Evolutionary conservation across 1,140 invertebrate genomes (phyloP), one percentile per base, ranked within the genome.

Genomic region (Maniola jurtina): DNA sequence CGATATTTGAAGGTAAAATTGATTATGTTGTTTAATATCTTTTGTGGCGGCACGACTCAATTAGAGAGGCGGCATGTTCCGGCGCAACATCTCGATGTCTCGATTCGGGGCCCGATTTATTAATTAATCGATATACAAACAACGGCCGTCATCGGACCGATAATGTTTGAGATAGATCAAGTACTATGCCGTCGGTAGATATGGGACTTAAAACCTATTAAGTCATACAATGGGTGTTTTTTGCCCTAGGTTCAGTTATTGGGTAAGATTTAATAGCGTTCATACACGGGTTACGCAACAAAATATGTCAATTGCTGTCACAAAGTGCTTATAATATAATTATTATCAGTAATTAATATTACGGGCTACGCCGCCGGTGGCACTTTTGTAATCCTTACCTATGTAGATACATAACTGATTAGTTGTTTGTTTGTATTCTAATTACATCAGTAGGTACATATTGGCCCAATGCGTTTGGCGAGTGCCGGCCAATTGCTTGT

Each of bases 51-150:
- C 86, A 78, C 77, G 83, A 82, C 81, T 89, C 87, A 88, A 87
- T 89, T 89, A 89, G 85, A 88, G 85, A 88, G 84, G 83, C 81
- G 82, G 79, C 74, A 75, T 80, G 76, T 83, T 86, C 83, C 83
- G 78, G 79, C 76, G 78, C 72, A 76, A 55, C 73, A 86, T 88
- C 82, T 86, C 81, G 85, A 84, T 81, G 76, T 79, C 77, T 85
- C 80, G 83, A 83, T 81, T 80, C 72, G 72, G 79, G 75, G 71
- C 80, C 80, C 80, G 86, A 86, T 88, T 89, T 89, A 89, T 89
- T 89, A 89, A 89, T 89, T 89, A 89, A 88, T 89, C 86, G 86
- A 89, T 87, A 88, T 85, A 88, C 87, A 89, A 89, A 89, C 87
- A 89, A 79, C 79, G 70, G 74, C 83, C 83, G 87, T 88, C 86